Evolutionary conservation across 2,888 invertebrate genomes (phyloP), one percentile per base, ranked within the genome.

Genomic region (Steinernema hermaphroditum): DNA sequence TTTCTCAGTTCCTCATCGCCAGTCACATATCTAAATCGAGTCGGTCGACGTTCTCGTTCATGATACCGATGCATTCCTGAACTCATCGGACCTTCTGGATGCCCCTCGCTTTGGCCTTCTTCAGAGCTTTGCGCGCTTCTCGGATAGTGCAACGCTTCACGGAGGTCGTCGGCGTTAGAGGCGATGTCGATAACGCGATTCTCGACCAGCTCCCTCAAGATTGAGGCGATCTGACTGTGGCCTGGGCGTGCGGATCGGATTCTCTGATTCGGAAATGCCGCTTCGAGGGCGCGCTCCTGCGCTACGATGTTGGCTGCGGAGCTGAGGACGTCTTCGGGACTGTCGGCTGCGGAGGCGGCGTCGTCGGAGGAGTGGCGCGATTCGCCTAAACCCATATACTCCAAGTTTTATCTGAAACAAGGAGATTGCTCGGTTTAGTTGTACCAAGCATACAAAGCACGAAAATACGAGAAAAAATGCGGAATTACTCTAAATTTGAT

Each of bases 221-320:
- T 62, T 16, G 62, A 62, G 4, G 34, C 62, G 16, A 62, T 29
- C 32, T 62, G 62, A 16, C 27, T 29, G 16, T 32, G 27, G 27
- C 62, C 62, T 8, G 62, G 62, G 16, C 62, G 29, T n/a, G 32
- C 62, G 62, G 62, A 62, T 2, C 62, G 62, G 62, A 62, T 62
- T 62, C 62, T 12, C 62, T 62, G 62, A 29, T 62, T 22, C 1
- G 62, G 62, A 16, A 62, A 62, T 1, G 62, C 62, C 16, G 62
- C 62, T 24, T 29, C 62, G 29, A 62, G 16, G 6, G 62, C 62
- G 62, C 62, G 62, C 27, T 62, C 62, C 27, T 62, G 62, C 29
- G 62, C 62, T 2, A 62, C 62, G 34, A 62, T 62, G 62, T 62
- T 22, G 32, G 62, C 62, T 16, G 62, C 62, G 32, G 32, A 29